Base-by-base conservation (phyloP, 2,113 vertebrate genomes). In the Axis porcinus region DNA sequence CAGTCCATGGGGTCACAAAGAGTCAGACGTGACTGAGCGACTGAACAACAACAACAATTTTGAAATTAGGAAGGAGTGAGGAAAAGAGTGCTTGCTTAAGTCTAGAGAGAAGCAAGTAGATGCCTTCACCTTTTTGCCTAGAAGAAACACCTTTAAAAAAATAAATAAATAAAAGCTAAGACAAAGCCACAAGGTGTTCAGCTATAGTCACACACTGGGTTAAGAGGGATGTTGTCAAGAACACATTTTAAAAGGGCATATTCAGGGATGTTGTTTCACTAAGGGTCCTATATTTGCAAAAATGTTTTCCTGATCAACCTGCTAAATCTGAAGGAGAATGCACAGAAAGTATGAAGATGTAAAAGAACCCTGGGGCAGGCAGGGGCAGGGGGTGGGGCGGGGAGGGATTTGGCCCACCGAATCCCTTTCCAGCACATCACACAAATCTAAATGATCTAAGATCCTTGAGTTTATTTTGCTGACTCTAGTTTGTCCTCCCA, bases 181-280 rank as follows among this genome's bases (percentile, higher is more conserved):
- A 95, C 40, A 95, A 91, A 93, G 70, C 52, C 76, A 86, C 86
- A 95, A 84, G 30, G 93, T 60, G 91, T 6, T 62, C n/a, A 83
- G 43, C 82, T 88, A 78, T 55, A 98, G 50, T 40, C 62, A 97
- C 89, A 91, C 10, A 19, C 2, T 82, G 82, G 43, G 25, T 67
- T 82, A 86, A 27, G 57, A 82, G 9, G 43, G 52, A 70, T 50
- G 7, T 54, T 9, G 28, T 45, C 43, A 90, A 67, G 43, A 91
- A 57, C 52, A 94, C 52, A 76, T 95, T 97, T 96, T 86, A 97
- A 95, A 95, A 98, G 47, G 45, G 33, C 43, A 88, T 55, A 81
- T 67, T 94, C 91, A 97, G 74, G 70, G 54, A 90, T 54, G 40
- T 50, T 89, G 14, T 93, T 89, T 97, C 62, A 93, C 83, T 7